Evolutionary conservation across 2,113 vertebrate species (phyloP).

Genomic region (Telmatochromis brachygnathus): DNA sequence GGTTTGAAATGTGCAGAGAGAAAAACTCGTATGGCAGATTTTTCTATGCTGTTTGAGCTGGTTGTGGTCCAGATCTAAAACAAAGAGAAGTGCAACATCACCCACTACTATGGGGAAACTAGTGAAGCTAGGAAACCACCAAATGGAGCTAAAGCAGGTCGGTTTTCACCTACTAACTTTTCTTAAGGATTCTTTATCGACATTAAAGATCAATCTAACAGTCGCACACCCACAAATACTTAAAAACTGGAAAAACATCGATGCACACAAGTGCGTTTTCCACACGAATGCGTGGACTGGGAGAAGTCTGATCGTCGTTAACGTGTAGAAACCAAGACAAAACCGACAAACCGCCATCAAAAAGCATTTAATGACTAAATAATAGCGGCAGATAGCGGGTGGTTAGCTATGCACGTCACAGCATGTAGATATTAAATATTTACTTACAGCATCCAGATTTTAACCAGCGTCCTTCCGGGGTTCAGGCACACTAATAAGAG

Average conservation of each 20-base stretch:
- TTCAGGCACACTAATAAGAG: neutral
- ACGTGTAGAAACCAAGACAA: neutral
- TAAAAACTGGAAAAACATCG: neutral
- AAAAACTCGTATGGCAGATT: neutral
- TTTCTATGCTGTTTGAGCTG: neutral
- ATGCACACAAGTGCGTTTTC: neutral
- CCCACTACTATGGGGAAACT: neutral
- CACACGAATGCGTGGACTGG: neutral
- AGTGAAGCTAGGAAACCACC: neutral
- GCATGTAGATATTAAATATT: neutral
- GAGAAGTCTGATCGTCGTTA: neutral
- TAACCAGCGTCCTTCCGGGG: neutral
- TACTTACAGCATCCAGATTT: slow-evolving; percentile 34
- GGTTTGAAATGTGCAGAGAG: neutral
- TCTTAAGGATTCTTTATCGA: too few species aligned
- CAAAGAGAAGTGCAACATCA: neutral
- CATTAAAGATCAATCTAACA: neutral
- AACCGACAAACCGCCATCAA: neutral
- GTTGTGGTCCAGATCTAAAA: neutral
- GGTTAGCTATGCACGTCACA: neutral
- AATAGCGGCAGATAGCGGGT: neutral
- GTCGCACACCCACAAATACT: neutral
- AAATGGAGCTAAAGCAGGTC: neutral
- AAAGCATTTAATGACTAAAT: neutral
- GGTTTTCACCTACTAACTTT: neutral